Evolutionary conservation across 2,797 vertebrate species (phyloP), one percentile per base, ranked within the genome.

Genomic region (Manis pentadactyla): DNA sequence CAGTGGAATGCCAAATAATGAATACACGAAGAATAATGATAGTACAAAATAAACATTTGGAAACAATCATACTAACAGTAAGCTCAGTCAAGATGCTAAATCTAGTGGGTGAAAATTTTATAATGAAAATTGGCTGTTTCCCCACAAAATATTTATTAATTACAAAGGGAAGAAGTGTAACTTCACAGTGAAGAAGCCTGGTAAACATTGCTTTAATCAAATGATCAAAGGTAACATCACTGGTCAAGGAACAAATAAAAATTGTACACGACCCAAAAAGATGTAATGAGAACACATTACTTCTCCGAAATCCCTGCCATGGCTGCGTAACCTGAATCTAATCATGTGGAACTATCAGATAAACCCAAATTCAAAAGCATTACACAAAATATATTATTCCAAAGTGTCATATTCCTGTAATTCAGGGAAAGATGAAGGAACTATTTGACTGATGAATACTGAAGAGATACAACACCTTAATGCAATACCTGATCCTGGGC

Each of bases 91-190:
- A 79, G 51, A 73, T 64, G 29, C 69, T 57, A 86, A 93, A 87
- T 77, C n/a, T 13, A 75, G 53, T 55, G 37, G 8, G 42, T 53
- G 8, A 95, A 95, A 90, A 93, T 19, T 9, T 83, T 29, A 84
- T 59, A 23, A 88, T 77, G 53, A 89, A 69, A 71, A 75, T 53
- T 29, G 51, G 92, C 21, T 57, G 37, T 91, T 96, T 86, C 31
- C 17, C 14, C 18, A 81, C 31, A 64, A 82, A 87, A 92, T 42
- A 83, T 0, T 23, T 61, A 61, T 8, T 68, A 69, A 82, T 78
- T 79, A 84, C n/a, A 85, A 78, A 94, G 23, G 27, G 17, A 74
- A 39, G 27, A 86, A 59, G 66, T 11, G 8, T 19, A 25, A 46
- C 64, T 95, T 53, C 27, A 63, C 39, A n/a, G 14, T 55, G 15